Percentiles rank a stretch among this genome's conserved stretches.
These are phyloP conservation scores for Cheilinus undulatus DNA, from an alignment of 2,113 vertebrate species.

Conservation along the genomic window DNA sequence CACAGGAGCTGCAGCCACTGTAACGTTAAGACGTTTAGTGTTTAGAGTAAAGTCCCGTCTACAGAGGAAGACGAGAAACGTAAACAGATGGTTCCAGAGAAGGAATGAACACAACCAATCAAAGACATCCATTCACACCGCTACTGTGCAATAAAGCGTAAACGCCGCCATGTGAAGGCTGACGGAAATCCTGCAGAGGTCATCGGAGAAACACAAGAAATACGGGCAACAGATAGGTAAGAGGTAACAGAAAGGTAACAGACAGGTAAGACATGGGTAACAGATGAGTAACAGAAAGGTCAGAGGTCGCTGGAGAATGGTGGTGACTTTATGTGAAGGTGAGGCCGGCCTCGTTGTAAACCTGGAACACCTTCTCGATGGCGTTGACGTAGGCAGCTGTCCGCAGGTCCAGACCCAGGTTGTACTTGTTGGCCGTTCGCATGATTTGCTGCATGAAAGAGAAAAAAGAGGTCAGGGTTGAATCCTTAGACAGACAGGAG, in stretches of 20 bases:
- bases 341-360: constrained; percentile 95
- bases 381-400: constrained; percentile 98
- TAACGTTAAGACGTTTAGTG: not conserved
- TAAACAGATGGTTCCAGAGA: not conserved
- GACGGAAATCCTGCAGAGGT: not conserved
- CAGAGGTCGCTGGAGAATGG: not conserved
- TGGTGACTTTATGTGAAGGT: constrained; percentile 89
- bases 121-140: too few relatives aligned
- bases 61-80: not conserved
- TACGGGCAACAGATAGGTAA: not conserved
- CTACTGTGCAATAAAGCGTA: not conserved
- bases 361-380: constrained; percentile 98
- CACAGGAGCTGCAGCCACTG: not conserved
- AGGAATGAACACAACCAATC: not conserved
- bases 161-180: not conserved
- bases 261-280: not conserved
- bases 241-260: constrained; percentile 1
- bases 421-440: constrained; percentile 94
- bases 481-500: too few relatives aligned
- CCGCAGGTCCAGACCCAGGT: constrained; percentile 95
- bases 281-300: not conserved
- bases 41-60: too few relatives aligned
- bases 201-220: not conserved
- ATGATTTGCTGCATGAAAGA: constrained; percentile 91
- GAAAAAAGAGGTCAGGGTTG: not conserved